phyloP scores from a whole-genome alignment of 2,888 invertebrate species.

The Arge pagana region DNA sequence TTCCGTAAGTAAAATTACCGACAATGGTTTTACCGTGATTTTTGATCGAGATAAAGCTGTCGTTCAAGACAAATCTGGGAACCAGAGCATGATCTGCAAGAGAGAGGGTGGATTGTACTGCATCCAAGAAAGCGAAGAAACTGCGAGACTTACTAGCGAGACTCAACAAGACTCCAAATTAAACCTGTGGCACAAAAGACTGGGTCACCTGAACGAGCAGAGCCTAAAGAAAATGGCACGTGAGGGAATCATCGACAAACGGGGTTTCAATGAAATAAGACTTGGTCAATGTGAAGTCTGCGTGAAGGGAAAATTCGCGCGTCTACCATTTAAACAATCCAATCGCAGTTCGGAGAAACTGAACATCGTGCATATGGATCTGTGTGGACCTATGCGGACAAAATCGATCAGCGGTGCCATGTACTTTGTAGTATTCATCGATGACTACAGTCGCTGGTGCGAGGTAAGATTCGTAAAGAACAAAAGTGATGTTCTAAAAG shows the following conservation, averaged over 20 bases:
- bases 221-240: not conserved
- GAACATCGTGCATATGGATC: constrained; percentile 35
- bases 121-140: no score
- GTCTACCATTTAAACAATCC: constrained; percentile 14
- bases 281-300: constrained; percentile 13
- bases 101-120: no score
- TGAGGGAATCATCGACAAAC: no score
- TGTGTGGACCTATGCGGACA: constrained; percentile 35
- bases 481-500: constrained; percentile 29
- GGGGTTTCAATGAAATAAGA: not conserved
- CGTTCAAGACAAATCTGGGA: constrained; percentile 19
- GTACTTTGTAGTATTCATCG: constrained; percentile 38
- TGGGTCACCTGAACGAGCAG: not conserved
- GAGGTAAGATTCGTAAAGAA: constrained; percentile 32
- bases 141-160: no score
- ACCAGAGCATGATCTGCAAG: no score
- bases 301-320: constrained; percentile 21
- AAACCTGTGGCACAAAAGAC: not conserved
- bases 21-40: constrained; percentile 21
- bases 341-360: constrained; percentile 2
- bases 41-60: constrained; percentile 25
- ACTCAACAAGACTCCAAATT: no score
- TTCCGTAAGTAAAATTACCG: constrained; percentile 32
- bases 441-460: constrained; percentile 35
- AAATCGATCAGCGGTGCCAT: constrained; percentile 26